Conservation (phyloP, 2,113 vertebrate genomes). For the Girardinichthys multiradiatus region DNA sequence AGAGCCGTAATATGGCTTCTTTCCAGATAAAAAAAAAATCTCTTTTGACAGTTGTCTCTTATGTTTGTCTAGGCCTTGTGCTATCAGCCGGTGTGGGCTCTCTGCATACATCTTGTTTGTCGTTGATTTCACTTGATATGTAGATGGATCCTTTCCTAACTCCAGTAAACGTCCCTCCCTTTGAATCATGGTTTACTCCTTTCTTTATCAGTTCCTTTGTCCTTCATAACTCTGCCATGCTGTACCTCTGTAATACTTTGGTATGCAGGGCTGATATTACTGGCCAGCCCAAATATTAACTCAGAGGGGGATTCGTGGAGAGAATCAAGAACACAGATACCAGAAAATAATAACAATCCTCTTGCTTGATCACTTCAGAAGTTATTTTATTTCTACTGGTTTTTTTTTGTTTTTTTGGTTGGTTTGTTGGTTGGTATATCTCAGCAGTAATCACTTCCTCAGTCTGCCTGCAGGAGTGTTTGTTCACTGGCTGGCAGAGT, state of each 20-base stretch:
- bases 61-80: conserved; percentile 55
- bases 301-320: conserved; percentile 4
- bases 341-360: conserved; percentile 1
- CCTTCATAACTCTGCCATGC: conserved; percentile 2
- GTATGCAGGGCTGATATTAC: conserved; percentile 49
- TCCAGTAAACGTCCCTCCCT: conserved; percentile 15
- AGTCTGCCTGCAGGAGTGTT: conserved; percentile 12
- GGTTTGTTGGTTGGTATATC: neutral
- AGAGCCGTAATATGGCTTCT: conserved; percentile 21
- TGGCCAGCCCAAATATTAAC: conserved; percentile 30
- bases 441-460: conserved; percentile 25
- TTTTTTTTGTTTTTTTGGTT: too few species aligned
- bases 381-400: conserved; percentile 8
- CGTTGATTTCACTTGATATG: conserved; percentile 52
- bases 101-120: conserved; percentile 50
- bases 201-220: neutral
- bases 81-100: conserved; percentile 45
- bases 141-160: conserved; percentile 32
- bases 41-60: conserved; percentile 60
- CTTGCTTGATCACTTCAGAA: neutral
- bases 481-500: conserved; percentile 34
- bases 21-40: conserved; percentile 35
- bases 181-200: conserved; percentile 42
- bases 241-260: conserved; percentile 45
- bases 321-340: conserved; percentile 6